Evolutionary conservation across 2,888 invertebrate genomes (phyloP).

Genomic region (Carcina quercana): DNA sequence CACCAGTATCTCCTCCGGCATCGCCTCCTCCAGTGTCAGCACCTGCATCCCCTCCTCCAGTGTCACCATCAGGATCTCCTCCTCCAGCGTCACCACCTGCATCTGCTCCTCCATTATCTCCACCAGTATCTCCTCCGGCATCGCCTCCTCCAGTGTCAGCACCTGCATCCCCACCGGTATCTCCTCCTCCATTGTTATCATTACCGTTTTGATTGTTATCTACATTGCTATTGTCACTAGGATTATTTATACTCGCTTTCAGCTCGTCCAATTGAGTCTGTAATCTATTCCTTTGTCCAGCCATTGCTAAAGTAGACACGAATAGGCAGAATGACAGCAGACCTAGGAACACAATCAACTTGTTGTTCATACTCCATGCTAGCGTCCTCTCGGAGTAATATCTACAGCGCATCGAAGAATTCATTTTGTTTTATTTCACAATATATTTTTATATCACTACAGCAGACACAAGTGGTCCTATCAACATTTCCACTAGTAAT

Average conservation of each 20-base stretch:
- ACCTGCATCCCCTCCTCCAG: not conserved
- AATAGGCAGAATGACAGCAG: slow-evolving; percentile 49
- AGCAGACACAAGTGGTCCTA: no score
- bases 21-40: not conserved
- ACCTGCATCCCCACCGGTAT: not conserved
- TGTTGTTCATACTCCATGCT: slow-evolving; percentile 55
- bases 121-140: not conserved
- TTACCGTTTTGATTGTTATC: no score
- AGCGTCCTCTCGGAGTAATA: slow-evolving; percentile 41
- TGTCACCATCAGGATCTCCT: not conserved
- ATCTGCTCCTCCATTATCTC: slow-evolving; percentile 5
- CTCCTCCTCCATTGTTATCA: not conserved
- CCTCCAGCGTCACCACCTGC: not conserved
- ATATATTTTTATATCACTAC: no score
- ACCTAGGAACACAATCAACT: slow-evolving; percentile 49
- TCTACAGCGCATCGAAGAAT: slow-evolving; percentile 34
- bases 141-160: not conserved
- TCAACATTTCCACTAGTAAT: no score
- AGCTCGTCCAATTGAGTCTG: slow-evolving; percentile 28
- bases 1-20: not conserved
- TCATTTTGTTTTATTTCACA: slow-evolving; percentile 17
- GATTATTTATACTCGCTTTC: slow-evolving; percentile 6
- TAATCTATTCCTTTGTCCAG: slow-evolving; percentile 45
- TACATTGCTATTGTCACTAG: no score
- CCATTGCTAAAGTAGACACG: slow-evolving; percentile 47